Percentiles rank a stretch among this genome's conserved stretches.
Evolutionary conservation across 2,797 vertebrate genomes (phyloP).

Genomic region (Peromyscus aztecus): DNA sequence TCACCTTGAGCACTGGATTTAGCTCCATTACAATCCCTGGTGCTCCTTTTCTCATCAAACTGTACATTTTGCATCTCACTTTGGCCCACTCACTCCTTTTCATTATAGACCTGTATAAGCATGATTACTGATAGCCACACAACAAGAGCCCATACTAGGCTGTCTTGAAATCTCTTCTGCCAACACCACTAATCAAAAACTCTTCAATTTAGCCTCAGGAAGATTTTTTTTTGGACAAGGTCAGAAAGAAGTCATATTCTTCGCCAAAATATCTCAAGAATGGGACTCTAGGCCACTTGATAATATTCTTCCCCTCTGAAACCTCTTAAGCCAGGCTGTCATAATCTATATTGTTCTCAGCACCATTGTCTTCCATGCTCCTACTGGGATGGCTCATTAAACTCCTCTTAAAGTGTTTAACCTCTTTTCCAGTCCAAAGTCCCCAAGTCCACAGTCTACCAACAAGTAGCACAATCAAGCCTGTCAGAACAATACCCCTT

Average conservation of each 20-base stretch:
- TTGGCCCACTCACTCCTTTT: background rate
- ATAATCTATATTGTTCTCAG: background rate
- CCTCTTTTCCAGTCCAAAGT: background rate
- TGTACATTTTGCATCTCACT: background rate
- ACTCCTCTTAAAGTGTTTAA: background rate
- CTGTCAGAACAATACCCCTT: background rate
- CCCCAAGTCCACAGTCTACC: background rate
- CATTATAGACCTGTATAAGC: background rate
- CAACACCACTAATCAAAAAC: background rate
- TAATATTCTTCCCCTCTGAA: background rate
- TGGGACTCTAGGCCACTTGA: background rate
- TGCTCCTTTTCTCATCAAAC: background rate
- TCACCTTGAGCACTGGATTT: background rate
- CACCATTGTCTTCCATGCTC: background rate
- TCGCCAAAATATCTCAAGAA: background rate
- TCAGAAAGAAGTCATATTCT: background rate
- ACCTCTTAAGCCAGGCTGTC: background rate
- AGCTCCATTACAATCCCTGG: background rate
- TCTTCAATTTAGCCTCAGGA: background rate
- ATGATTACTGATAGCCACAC: background rate
- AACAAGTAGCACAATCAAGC: background rate
- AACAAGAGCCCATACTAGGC: background rate
- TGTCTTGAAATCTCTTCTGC: background rate
- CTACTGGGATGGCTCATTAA: background rate
- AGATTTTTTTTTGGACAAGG: background rate